phyloP scores from a whole-genome alignment of 2,888 invertebrate genomes.

The Carpatolechia fugitivella region DNA sequence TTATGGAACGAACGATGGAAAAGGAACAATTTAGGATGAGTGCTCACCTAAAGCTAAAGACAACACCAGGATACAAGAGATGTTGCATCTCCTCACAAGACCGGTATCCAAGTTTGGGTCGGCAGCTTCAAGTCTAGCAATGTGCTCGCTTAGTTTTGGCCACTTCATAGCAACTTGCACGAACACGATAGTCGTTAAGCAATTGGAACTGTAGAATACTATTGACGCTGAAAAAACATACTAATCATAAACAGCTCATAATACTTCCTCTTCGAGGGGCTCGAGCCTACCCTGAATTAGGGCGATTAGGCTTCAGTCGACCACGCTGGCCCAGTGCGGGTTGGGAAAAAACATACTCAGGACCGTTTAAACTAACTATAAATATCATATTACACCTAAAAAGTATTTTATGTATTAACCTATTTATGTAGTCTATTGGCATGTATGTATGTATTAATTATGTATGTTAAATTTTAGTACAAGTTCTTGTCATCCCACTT shows the following conservation, averaged over 20 bases:
- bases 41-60: constrained; percentile 44
- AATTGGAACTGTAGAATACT: constrained; percentile 43
- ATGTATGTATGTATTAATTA: too few species aligned
- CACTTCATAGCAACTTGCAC: constrained; percentile 48
- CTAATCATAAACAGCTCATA: not conserved
- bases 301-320: too few species aligned
- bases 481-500: too few species aligned
- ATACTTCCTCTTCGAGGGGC: too few species aligned
- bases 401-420: too few species aligned
- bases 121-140: constrained; percentile 42
- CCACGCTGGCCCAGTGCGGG: too few species aligned
- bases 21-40: not conserved
- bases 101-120: constrained; percentile 43
- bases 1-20: too few species aligned
- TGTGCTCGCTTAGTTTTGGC: constrained; percentile 45
- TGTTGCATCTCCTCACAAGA: constrained; percentile 42
- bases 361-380: not conserved
- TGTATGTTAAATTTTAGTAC: too few species aligned
- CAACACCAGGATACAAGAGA: constrained; percentile 38
- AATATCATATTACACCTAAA: too few species aligned
- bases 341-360: too few species aligned
- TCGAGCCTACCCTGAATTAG: too few species aligned
- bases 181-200: constrained; percentile 42
- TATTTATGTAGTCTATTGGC: too few species aligned
- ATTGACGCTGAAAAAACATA: constrained; percentile 39